phyloP scores from a whole-genome alignment of 1,140 invertebrate genomes.

The Sycobia sp. region DNA sequence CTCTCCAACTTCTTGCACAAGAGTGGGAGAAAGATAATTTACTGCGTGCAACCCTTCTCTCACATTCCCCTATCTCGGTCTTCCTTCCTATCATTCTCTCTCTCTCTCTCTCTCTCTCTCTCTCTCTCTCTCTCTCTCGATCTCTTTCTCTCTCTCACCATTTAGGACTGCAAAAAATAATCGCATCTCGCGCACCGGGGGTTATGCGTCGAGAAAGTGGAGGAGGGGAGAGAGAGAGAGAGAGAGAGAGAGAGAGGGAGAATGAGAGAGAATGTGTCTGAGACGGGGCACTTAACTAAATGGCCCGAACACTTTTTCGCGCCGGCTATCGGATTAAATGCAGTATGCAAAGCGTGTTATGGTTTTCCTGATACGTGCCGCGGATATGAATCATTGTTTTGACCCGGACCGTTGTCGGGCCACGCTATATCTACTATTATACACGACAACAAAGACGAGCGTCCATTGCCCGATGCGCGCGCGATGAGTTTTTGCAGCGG shows the following conservation, averaged over 20 bases:
- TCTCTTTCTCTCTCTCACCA: background rate
- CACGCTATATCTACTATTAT: too few relatives aligned
- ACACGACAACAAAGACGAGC: too few relatives aligned
- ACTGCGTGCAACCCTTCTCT: background rate
- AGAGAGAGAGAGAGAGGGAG: too few relatives aligned
- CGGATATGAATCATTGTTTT: slow-evolving; percentile 8
- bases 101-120: too few relatives aligned
- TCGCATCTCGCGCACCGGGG: background rate
- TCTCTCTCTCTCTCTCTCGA: background rate
- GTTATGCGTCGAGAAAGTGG: background rate
- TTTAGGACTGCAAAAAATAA: background rate
- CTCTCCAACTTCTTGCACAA: background rate
- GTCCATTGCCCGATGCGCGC: too few relatives aligned
- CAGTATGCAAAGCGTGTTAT: slow-evolving; percentile 17
- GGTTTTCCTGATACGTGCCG: background rate
- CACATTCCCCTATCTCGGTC: too few relatives aligned
- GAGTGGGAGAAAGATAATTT: slow-evolving; percentile 13
- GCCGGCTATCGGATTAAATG: slow-evolving; percentile 24
- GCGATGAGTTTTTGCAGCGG: too few relatives aligned
- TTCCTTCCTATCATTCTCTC: too few relatives aligned
- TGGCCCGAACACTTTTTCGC: slow-evolving; percentile 3
- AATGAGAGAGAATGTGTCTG: too few relatives aligned
- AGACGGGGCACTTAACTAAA: slow-evolving; percentile 12
- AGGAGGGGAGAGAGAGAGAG: background rate
- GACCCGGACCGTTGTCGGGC: background rate